These are phyloP conservation scores for Vanessa cardui DNA, from an alignment of 2,888 invertebrate genomes.

Conservation along the genomic window DNA sequence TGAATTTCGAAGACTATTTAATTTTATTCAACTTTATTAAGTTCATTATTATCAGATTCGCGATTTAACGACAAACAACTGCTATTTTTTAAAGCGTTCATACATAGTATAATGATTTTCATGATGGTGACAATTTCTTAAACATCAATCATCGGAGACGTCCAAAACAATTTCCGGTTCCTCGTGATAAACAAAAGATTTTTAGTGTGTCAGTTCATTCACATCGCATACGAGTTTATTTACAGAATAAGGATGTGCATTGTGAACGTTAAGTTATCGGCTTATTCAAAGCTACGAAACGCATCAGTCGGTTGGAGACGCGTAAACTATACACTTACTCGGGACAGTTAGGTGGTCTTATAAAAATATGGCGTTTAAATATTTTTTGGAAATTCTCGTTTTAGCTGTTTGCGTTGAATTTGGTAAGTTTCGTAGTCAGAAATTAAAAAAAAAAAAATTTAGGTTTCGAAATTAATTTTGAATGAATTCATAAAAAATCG, in stretches of 20 bases:
- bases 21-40: no score
- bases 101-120: no score
- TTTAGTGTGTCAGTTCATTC: slow-evolving; percentile 34
- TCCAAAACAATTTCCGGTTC: no score
- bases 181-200: slow-evolving; percentile 9
- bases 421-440: slow-evolving; percentile 33
- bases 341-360: slow-evolving; percentile 10
- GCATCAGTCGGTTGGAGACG: slow-evolving; percentile 31
- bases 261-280: slow-evolving; percentile 35
- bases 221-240: slow-evolving; percentile 32
- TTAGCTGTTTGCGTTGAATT: slow-evolving; percentile 30
- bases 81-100: no score
- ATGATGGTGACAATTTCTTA: no score
- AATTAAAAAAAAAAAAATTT: neutral
- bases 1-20: no score
- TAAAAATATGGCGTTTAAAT: slow-evolving; percentile 33
- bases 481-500: no score
- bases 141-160: no score
- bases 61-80: no score
- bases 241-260: slow-evolving; percentile 48
- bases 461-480: no score
- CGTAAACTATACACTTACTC: slow-evolving; percentile 8
- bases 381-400: slow-evolving; percentile 22
- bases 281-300: slow-evolving; percentile 17
- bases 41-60: no score